A percentile compares a stretch with the other conserved stretches of the same genome.
Conservation (phyloP, 2,113 vertebrate species). For the Neodontobutis hainanensis region DNA sequence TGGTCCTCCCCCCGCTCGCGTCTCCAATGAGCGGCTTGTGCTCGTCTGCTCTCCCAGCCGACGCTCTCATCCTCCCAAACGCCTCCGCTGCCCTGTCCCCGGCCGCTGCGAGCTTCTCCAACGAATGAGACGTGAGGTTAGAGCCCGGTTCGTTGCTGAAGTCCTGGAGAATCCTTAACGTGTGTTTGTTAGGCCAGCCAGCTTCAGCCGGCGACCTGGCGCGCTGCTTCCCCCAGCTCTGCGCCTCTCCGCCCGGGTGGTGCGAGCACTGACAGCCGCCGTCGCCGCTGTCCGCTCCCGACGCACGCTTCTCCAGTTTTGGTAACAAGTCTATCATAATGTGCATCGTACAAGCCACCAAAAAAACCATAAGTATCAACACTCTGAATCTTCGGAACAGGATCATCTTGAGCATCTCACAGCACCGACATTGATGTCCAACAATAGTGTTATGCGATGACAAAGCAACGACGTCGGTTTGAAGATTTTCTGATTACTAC, state of each 20-base stretch:
- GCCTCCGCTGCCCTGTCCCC: slow-evolving; percentile 59
- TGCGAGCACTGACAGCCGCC: slow-evolving; percentile 84
- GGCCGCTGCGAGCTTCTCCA: slow-evolving; percentile 79
- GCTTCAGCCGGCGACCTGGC: slow-evolving; percentile 73
- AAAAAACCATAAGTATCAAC: slow-evolving; percentile 88
- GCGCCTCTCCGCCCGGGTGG: slow-evolving; percentile 68
- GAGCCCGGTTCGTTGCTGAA: slow-evolving; percentile 91
- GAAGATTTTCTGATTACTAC: slow-evolving; percentile 50
- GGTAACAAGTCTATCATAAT: slow-evolving; percentile 92
- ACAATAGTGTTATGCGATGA: slow-evolving; percentile 38
- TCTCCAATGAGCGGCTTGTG: slow-evolving; percentile 71
- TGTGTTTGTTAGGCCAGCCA: slow-evolving; percentile 91
- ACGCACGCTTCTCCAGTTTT: slow-evolving; percentile 83
- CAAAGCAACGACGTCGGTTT: slow-evolving; percentile 40
- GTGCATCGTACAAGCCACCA: slow-evolving; percentile 92
- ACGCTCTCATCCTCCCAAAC: slow-evolving; percentile 35
- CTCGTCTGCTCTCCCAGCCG: slow-evolving; percentile 45
- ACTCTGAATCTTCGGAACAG: slow-evolving; percentile 90
- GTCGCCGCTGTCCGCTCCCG: slow-evolving; percentile 69
- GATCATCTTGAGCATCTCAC: slow-evolving; percentile 82
- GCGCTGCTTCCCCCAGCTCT: slow-evolving; percentile 76
- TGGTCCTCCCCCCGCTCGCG: slow-evolving; percentile 47
- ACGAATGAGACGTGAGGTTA: slow-evolving; percentile 87
- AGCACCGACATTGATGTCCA: slow-evolving; percentile 46
- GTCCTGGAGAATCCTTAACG: slow-evolving; percentile 90